Evolutionary conservation across 2,113 vertebrate species (phyloP).

Genomic region (Turnix velox): DNA sequence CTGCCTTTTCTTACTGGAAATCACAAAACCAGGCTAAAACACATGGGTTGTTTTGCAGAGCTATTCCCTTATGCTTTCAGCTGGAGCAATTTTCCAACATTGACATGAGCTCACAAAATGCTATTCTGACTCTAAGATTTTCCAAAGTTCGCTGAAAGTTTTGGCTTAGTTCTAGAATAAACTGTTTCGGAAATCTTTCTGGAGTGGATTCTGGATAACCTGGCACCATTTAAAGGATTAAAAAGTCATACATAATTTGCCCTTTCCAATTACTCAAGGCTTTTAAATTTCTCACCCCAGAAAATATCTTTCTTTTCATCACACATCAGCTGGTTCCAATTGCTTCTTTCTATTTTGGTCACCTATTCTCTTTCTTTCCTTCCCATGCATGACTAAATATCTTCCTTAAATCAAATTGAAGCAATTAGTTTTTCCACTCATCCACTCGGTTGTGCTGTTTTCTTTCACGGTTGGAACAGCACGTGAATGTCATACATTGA

Average conservation of each 20-base stretch:
- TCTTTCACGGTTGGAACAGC: neutral
- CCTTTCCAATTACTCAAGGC: neutral
- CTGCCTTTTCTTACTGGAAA: neutral
- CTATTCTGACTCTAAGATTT: constrained; percentile 25
- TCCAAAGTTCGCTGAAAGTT: constrained; percentile 1
- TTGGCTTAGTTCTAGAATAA: constrained; percentile 46
- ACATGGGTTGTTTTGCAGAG: neutral
- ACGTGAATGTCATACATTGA: neutral
- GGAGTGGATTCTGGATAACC: constrained; percentile 25
- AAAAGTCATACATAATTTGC: neutral
- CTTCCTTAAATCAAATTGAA: constrained; percentile 39
- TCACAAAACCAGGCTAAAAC: neutral
- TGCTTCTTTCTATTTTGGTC: constrained; percentile 38
- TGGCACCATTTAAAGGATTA: neutral
- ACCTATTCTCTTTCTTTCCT: constrained; percentile 1
- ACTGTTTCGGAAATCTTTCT: neutral
- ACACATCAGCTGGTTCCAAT: constrained; percentile 47
- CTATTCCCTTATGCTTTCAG: neutral
- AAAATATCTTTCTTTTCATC: constrained; percentile 24
- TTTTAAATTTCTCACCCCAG: constrained; percentile 39
- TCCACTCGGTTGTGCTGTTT: neutral
- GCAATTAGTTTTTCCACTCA: constrained; percentile 37
- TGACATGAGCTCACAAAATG: constrained; percentile 15
- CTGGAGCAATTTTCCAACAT: constrained; percentile 3
- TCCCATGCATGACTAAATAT: constrained; percentile 38